A percentile compares a stretch with the other conserved stretches of the same genome.
Evolutionary conservation across 2,888 invertebrate species (phyloP).

Genomic region (Agriopis aurantiaria): DNA sequence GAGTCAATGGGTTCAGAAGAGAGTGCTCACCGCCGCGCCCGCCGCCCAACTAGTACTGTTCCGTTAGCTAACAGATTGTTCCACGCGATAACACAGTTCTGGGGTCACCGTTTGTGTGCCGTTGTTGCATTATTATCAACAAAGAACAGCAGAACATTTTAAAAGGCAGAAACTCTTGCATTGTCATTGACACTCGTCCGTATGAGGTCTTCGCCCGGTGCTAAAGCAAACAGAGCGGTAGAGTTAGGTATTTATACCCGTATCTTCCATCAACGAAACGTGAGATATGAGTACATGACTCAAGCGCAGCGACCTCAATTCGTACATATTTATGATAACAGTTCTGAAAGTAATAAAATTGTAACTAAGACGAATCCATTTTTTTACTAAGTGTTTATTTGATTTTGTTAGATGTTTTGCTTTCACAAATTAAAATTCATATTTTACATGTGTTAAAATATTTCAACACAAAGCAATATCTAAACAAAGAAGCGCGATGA

Average conservation of each 20-base stretch:
- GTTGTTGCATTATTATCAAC: constrained; percentile 28
- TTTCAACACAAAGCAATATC: constrained; percentile 40
- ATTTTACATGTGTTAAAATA: constrained; percentile 38
- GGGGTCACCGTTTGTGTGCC: constrained; percentile 14
- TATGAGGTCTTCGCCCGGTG: constrained; percentile 39
- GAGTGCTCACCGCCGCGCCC: background rate
- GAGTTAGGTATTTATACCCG: constrained; percentile 31
- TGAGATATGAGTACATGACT: constrained; percentile 63
- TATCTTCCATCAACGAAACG: constrained; percentile 53
- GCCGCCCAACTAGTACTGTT: constrained; percentile 31
- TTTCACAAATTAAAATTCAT: background rate
- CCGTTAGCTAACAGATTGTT: constrained; percentile 40
- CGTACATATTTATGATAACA: constrained; percentile 48
- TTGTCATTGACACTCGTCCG: constrained; percentile 32
- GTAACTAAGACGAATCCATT: background rate
- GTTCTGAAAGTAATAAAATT: constrained; percentile 28
- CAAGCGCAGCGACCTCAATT: constrained; percentile 70
- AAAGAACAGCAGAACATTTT: constrained; percentile 11
- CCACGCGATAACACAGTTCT: constrained; percentile 37
- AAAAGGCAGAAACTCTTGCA: constrained; percentile 20
- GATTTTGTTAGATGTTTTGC: background rate
- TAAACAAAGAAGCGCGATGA: constrained; percentile 39
- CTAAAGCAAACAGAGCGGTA: constrained; percentile 39
- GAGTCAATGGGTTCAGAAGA: background rate
- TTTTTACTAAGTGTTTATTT: background rate